Conservation (phyloP, 2,797 vertebrate species). For the Mareca strepera region DNA sequence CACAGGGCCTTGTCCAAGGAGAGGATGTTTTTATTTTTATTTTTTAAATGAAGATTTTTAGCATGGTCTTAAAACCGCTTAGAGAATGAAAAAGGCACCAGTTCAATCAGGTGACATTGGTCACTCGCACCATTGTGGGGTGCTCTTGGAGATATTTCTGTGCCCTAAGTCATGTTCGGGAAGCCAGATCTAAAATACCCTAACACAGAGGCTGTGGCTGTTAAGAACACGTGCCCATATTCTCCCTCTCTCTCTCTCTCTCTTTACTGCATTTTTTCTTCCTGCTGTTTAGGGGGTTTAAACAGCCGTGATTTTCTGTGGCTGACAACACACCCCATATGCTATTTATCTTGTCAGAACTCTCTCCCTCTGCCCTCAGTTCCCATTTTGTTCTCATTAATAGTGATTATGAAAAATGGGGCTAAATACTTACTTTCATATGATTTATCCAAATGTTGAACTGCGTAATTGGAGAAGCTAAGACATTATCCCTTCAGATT, state of each 20-base stretch:
- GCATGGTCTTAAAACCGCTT: background rate
- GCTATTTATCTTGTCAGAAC: conserved; percentile 80
- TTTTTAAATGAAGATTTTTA: background rate
- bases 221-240: background rate
- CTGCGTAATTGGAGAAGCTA: conserved; percentile 65
- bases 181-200: background rate
- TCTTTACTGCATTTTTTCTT: background rate
- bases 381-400: conserved; percentile 73
- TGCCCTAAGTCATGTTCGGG: background rate
- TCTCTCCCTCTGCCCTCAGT: conserved; percentile 66
- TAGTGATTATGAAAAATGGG: conserved; percentile 62
- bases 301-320: conserved; percentile 53
- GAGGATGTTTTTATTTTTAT: background rate
- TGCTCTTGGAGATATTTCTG: background rate
- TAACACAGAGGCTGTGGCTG: background rate
- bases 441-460: conserved; percentile 70
- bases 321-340: conserved; percentile 74
- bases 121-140: background rate
- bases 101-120: background rate
- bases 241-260: background rate
- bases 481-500: conserved; percentile 62
- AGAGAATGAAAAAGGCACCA: background rate
- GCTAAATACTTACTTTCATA: conserved; percentile 67
- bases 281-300: conserved; percentile 51
- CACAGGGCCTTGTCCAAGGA: too few species aligned